Evolutionary conservation across 2,797 vertebrate genomes (phyloP).

Genomic region (Acanthurus tractus): DNA sequence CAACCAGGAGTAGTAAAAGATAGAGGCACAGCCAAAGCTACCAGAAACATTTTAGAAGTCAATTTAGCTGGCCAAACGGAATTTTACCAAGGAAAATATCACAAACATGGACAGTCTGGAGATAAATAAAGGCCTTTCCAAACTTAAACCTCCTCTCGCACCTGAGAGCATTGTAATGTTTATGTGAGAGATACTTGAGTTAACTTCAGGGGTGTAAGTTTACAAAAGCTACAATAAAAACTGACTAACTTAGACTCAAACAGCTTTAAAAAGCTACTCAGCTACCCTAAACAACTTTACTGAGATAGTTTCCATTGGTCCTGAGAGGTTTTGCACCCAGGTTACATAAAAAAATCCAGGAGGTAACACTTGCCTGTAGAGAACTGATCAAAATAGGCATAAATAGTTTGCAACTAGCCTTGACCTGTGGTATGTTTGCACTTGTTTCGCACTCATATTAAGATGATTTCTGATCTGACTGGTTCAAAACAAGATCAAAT

Average conservation of each 20-base stretch:
- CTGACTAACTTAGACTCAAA: neutral
- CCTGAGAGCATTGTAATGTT: neutral
- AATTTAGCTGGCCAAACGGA: slow-evolving; percentile 10
- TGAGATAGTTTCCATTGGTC: neutral
- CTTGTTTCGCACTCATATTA: no score
- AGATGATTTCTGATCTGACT: no score
- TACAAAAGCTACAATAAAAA: slow-evolving; percentile 13
- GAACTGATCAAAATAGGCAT: no score
- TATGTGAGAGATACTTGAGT: neutral
- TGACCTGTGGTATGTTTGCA: no score
- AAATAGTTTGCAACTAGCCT: no score
- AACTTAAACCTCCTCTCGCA: neutral
- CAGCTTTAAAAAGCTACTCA: neutral
- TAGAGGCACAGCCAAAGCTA: slow-evolving; percentile 9
- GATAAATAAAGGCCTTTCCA: slow-evolving; percentile 12
- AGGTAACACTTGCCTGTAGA: no score
- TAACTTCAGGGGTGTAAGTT: slow-evolving; percentile 11
- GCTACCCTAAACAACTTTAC: slow-evolving; percentile 1
- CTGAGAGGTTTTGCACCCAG: neutral
- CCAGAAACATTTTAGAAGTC: slow-evolving; percentile 17
- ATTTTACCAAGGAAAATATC: slow-evolving; percentile 7
- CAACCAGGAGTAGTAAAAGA: slow-evolving; percentile 26
- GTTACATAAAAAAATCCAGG: no score
- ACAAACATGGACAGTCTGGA: slow-evolving; percentile 12
- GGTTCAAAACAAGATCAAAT: no score